These are phyloP conservation scores for Aramus guarauna DNA, from an alignment of 2,113 vertebrate species.

Conservation along the genomic window DNA sequence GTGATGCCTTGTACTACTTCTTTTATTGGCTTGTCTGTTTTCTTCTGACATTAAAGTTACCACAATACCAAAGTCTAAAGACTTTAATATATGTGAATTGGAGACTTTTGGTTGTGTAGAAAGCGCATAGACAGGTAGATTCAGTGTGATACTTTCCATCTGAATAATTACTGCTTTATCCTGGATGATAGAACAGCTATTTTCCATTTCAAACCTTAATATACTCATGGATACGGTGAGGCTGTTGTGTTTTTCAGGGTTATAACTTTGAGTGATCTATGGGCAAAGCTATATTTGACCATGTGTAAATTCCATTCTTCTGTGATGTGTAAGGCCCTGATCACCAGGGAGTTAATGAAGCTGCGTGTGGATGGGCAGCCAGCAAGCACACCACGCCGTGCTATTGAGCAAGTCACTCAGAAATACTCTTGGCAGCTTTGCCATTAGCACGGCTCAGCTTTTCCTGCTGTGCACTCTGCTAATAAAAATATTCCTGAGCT, in stretches of 20 bases:
- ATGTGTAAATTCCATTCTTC: background rate
- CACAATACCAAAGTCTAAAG: background rate
- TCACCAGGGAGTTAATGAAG: background rate
- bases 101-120: background rate
- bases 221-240: background rate
- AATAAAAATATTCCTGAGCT: background rate
- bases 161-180: background rate
- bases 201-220: background rate
- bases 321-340: background rate
- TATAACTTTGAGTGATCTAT: background rate
- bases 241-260: background rate
- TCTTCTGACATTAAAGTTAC: background rate
- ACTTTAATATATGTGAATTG: background rate
- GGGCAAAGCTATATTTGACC: background rate
- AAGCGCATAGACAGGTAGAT: background rate
- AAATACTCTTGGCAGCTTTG: background rate
- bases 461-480: background rate
- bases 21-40: background rate
- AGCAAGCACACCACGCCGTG: rapidly evolving
- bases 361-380: background rate
- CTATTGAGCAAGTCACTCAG: background rate
- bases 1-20: background rate
- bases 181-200: background rate
- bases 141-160: background rate
- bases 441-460: background rate